Evolutionary conservation across 2,888 invertebrate species (phyloP).

Genomic region (Parasteatoda lunata): DNA sequence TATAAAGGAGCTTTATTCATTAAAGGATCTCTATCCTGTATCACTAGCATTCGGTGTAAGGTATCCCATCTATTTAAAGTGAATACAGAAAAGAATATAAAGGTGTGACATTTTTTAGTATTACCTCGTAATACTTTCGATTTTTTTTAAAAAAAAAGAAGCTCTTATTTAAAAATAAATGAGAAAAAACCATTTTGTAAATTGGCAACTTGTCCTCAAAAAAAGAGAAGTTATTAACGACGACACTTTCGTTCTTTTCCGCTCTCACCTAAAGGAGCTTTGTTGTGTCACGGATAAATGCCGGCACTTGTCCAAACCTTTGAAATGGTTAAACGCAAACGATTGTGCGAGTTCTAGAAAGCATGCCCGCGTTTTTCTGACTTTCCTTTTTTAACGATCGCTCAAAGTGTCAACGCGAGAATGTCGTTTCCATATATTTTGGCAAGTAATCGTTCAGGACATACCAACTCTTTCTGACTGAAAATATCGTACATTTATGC

Average conservation of each 20-base stretch:
- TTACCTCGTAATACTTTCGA: constrained; percentile 33
- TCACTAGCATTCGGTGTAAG: no score
- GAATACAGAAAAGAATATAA: background rate
- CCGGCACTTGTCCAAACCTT: constrained; percentile 53
- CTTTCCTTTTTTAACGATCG: no score
- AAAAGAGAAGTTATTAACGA: background rate
- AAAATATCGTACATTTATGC: no score
- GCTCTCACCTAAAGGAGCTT: background rate
- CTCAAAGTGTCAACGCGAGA: no score
- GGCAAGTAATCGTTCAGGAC: no score
- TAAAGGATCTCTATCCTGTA: no score
- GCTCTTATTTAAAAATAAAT: background rate
- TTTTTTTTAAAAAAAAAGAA: constrained; percentile 26
- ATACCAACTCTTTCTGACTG: no score
- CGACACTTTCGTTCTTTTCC: background rate
- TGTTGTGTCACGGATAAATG: constrained; percentile 33
- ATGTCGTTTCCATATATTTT: no score
- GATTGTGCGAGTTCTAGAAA: constrained; percentile 7
- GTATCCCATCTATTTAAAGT: background rate
- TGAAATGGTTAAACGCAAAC: constrained; percentile 24
- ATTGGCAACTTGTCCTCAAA: background rate
- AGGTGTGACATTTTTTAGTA: background rate
- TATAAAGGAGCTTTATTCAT: no score
- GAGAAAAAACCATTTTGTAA: background rate
- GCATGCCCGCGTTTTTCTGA: background rate